Evolutionary conservation across 2,888 invertebrate genomes (phyloP), one percentile per base, ranked within the genome.

Genomic region (Pollenia labialis): DNA sequence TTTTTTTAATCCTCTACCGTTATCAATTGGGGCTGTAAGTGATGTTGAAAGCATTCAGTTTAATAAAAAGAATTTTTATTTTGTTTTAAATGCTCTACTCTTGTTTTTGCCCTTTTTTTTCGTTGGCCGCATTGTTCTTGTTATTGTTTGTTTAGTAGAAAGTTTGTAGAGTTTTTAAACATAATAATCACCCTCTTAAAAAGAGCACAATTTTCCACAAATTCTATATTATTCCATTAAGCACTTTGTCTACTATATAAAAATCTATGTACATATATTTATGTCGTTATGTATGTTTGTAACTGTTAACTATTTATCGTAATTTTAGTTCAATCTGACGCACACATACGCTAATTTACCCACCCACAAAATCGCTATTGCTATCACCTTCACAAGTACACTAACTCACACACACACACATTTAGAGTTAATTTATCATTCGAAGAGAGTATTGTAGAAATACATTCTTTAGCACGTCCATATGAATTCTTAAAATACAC

Each of bases 391-490:
- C 18, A 32, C 16, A 71, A 62, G 23, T 2, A 23, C 23, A 23
- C 23, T 23, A 50, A 23, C 44, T 58, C 71, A 42, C 58, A 60
- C 32, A 32, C 6, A 6, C 32, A 32, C 32, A 42, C 56, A 62
- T 10, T 42, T 42, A 44, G 16, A 54, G 32, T 68, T 75, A 81
- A 81, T 81, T 60, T 58, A 81, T 66, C 18, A 48, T 60, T 68
- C 32, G 44, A 46, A 46, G 14, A 54, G 62, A 44, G 60, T 42
- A 50, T 23, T 74, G 48, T 42, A 58, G 32, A 16, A 64, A 32
- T 69, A 68, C 52, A 32, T 69, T 60, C 52, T 68, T 69, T 23
- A 69, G 68, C 81, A 82, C 74, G 75, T 75, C 68, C 68, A 46
- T 58, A 23, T 56, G 11, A 68, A 77, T 58, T 40, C 32, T 42